These are phyloP conservation scores for Automeris io DNA, from an alignment of 2,888 invertebrate species.

Conservation along the genomic window DNA sequence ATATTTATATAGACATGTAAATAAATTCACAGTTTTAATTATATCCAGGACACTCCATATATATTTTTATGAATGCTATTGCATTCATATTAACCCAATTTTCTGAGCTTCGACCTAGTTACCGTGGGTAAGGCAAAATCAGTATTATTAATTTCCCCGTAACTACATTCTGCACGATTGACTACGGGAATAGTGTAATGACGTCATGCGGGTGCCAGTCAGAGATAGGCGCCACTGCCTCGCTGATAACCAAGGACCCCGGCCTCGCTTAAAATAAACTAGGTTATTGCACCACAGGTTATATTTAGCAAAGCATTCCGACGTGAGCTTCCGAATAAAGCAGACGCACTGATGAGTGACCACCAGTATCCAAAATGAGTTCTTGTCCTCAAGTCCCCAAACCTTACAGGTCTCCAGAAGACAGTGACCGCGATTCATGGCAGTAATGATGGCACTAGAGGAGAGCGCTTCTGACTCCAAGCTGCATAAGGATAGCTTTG, in stretches of 20 bases:
- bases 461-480: constrained; percentile 69
- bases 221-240: constrained; percentile 55
- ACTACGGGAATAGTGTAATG: constrained; percentile 45
- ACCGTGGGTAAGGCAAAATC: constrained; percentile 57
- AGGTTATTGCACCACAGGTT: constrained; percentile 71
- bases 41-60: not conserved
- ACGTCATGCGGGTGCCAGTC: constrained; percentile 73
- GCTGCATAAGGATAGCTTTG: constrained; percentile 57
- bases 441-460: constrained; percentile 69
- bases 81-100: constrained; percentile 49
- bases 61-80: constrained; percentile 12
- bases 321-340: constrained; percentile 32
- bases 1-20: constrained; percentile 1
- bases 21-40: constrained; percentile 8
- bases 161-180: constrained; percentile 46
- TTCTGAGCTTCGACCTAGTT: constrained; percentile 42
- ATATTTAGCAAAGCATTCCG: constrained; percentile 55
- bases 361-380: constrained; percentile 31
- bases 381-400: constrained; percentile 19
- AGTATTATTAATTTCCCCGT: constrained; percentile 63
- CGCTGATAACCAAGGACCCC: constrained; percentile 59
- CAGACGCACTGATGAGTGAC: constrained; percentile 40
- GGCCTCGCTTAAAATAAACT: constrained; percentile 74
- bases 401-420: constrained; percentile 43
- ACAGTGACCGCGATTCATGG: constrained; percentile 44